phyloP scores from a whole-genome alignment of 2,113 vertebrate genomes.

The Chamaetylas fuelleborni region DNA sequence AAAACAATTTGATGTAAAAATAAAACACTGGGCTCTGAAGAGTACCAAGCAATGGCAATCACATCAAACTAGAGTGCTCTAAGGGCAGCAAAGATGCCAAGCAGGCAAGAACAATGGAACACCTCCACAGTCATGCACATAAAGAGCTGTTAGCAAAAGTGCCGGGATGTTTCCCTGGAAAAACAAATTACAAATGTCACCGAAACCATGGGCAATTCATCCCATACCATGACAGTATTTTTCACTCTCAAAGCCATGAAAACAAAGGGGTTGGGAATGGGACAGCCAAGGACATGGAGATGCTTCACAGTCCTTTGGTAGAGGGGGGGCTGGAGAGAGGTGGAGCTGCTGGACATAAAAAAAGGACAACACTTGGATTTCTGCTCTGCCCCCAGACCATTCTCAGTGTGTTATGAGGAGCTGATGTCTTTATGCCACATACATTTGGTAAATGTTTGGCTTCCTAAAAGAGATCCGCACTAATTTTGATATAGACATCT shows the following conservation, averaged over 20 bases:
- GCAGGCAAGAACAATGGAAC: background rate
- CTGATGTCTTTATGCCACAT: background rate
- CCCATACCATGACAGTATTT: background rate
- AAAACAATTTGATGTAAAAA: background rate
- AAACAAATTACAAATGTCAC: accelerated
- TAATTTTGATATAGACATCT: background rate
- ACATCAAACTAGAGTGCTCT: background rate
- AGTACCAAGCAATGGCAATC: background rate
- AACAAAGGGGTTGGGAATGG: accelerated
- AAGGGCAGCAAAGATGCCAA: background rate
- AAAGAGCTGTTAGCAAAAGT: background rate
- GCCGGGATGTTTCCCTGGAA: background rate
- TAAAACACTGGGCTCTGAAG: background rate
- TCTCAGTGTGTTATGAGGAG: background rate
- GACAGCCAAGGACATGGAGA: background rate
- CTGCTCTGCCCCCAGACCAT: background rate
- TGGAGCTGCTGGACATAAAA: background rate
- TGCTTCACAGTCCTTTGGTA: background rate
- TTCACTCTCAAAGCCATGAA: background rate
- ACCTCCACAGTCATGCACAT: background rate
- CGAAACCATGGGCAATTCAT: background rate
- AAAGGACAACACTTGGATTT: background rate
- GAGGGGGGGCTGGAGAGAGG: background rate
- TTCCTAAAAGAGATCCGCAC: background rate
- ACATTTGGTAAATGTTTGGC: background rate